phyloP scores from a whole-genome alignment of 1,140 invertebrate species.

The Drosophila sucinea region DNA sequence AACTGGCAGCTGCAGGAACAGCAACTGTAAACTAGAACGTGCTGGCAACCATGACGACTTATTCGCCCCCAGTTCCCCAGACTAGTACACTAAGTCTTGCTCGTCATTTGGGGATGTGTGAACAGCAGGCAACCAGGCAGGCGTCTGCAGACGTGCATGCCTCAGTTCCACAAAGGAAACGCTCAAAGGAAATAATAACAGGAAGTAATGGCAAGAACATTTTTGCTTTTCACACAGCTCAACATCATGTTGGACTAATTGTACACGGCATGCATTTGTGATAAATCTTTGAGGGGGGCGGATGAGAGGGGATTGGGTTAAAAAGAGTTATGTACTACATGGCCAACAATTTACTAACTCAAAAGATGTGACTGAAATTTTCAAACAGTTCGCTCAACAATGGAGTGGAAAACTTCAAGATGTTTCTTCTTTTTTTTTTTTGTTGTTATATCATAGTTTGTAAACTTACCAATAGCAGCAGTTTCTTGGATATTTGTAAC shows the following conservation, averaged over 20 bases:
- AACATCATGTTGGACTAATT: conserved; percentile 59
- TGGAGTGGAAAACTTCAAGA: background rate
- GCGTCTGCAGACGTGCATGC: conserved; percentile 58
- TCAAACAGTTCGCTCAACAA: background rate
- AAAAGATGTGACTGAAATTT: conserved; percentile 39
- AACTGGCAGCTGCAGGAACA: conserved; percentile 34
- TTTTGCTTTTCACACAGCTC: conserved; percentile 48
- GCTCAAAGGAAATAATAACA: conserved; percentile 72
- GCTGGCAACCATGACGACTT: conserved; percentile 38
- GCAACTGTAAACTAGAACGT: conserved; percentile 36
- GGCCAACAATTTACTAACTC: conserved; percentile 42
- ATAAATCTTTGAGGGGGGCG: conserved; percentile 33
- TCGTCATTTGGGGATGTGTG: conserved; percentile 11
- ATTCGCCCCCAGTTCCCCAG: background rate
- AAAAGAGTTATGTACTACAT: conserved; percentile 46
- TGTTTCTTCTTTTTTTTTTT: no score
- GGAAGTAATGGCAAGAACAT: conserved; percentile 73
- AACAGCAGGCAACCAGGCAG: conserved; percentile 8
- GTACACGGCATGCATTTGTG: conserved; percentile 45
- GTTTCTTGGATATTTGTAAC: conserved; percentile 62
- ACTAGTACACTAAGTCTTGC: conserved; percentile 1
- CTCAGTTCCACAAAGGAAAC: conserved; percentile 58
- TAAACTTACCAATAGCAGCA: conserved; percentile 65
- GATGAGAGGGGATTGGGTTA: background rate
- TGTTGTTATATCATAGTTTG: no score